Evolutionary conservation across 2,113 vertebrate species (phyloP).

Genomic region (Lagenorhynchus albirostris): DNA sequence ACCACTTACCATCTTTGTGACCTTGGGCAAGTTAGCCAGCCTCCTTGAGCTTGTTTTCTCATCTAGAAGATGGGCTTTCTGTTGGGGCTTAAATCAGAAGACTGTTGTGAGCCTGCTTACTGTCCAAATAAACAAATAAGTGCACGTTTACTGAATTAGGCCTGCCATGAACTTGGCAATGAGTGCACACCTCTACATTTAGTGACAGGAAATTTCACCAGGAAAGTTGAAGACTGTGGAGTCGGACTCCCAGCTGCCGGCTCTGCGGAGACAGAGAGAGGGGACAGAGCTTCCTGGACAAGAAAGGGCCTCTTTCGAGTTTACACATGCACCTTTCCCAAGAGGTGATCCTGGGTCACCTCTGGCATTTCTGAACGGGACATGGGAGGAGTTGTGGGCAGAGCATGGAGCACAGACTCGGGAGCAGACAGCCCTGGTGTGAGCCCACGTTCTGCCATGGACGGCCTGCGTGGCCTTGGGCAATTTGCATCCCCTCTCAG

Average conservation of each 20-base stretch:
- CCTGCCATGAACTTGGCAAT: not conserved
- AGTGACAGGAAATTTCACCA: not conserved
- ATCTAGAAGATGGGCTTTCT: not conserved
- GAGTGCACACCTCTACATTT: not conserved
- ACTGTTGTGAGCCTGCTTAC: not conserved
- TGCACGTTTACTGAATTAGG: rapidly evolving
- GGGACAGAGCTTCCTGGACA: not conserved
- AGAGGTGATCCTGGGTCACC: not conserved
- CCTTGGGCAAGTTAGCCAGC: not conserved
- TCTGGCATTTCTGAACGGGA: not conserved
- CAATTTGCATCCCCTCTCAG: not conserved
- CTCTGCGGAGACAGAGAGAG: not conserved
- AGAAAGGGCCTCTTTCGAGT: not conserved
- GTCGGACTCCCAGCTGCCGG: not conserved
- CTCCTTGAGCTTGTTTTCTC: not conserved
- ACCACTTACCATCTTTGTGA: not conserved
- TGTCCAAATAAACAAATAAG: not conserved
- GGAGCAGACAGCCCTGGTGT: not conserved
- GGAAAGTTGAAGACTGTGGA: not conserved
- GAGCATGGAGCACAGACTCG: not conserved
- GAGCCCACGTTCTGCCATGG: not conserved
- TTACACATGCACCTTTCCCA: not conserved
- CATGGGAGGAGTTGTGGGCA: not conserved
- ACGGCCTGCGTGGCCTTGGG: not conserved
- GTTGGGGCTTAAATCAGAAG: not conserved